Percentiles rank a stretch among this genome's conserved stretches.
These are phyloP conservation scores for Nemotelus nigrinus DNA, from an alignment of 2,888 invertebrate genomes.

Conservation along the genomic window DNA sequence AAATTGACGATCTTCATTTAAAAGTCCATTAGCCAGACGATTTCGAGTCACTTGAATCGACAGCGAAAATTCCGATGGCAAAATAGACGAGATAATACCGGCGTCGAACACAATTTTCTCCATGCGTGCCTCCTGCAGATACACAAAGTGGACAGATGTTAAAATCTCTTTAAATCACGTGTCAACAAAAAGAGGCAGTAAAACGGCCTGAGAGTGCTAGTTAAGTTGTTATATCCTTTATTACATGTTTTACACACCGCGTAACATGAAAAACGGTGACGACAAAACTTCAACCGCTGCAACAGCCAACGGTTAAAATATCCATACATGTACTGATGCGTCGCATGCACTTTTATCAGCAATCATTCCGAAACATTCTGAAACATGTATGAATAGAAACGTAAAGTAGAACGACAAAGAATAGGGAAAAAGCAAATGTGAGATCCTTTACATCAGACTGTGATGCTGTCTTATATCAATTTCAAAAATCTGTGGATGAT, in stretches of 20 bases:
- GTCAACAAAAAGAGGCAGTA: constrained; percentile 40
- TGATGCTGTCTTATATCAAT: constrained; percentile 33
- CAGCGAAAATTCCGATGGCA: not conserved
- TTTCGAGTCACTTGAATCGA: constrained; percentile 12
- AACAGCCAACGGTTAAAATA: too few relatives aligned
- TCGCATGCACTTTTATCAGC: constrained; percentile 8
- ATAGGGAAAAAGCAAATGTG: constrained; percentile 9
- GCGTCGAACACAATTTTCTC: not conserved
- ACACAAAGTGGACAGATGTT: constrained; percentile 44
- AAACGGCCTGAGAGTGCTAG: constrained; percentile 36
- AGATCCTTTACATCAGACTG: constrained; percentile 31
- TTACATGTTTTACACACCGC: constrained; percentile 37
- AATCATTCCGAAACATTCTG: not conserved
- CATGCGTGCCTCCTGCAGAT: not conserved
- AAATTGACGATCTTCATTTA: not conserved
- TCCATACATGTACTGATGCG: too few relatives aligned
- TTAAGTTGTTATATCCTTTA: constrained; percentile 45
- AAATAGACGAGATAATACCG: not conserved
- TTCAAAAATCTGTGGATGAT: constrained; percentile 16
- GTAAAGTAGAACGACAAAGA: not conserved
- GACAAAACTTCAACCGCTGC: too few relatives aligned
- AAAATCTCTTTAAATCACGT: constrained; percentile 39
- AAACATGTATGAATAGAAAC: constrained; percentile 22
- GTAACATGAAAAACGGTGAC: not conserved
- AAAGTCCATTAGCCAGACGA: constrained; percentile 6